Percentiles rank a stretch among this genome's conserved stretches.
Evolutionary conservation across 2,888 invertebrate genomes (phyloP).

Genomic region (Philereme vetulata): DNA sequence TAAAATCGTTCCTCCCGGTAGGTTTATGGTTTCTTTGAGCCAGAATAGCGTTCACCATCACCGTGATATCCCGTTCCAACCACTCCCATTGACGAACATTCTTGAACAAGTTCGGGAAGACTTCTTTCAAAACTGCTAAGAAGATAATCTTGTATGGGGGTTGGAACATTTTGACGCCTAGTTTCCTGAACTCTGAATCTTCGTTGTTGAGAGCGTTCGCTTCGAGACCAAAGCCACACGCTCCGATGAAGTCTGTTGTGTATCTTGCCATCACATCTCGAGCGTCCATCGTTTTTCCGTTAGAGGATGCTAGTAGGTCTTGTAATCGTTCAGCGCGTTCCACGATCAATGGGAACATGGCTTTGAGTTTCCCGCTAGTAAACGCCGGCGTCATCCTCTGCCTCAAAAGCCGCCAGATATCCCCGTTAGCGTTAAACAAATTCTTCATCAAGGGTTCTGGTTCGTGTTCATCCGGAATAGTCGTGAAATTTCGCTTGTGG

Average conservation of each 20-base stretch:
- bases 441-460: slow-evolving; percentile 48
- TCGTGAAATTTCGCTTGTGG: background rate
- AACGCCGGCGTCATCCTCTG: slow-evolving; percentile 56
- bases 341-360: slow-evolving; percentile 56
- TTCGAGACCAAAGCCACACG: slow-evolving; percentile 56
- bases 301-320: background rate
- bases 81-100: background rate
- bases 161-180: background rate
- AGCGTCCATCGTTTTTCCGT: slow-evolving; percentile 38
- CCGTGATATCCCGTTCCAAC: background rate
- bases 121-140: background rate
- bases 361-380: slow-evolving; percentile 51
- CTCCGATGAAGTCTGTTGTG: slow-evolving; percentile 58
- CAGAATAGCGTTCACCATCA: background rate
- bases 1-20: slow-evolving; percentile 27
- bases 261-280: slow-evolving; percentile 57
- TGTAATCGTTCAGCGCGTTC: slow-evolving; percentile 52
- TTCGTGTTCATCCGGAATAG: background rate
- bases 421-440: slow-evolving; percentile 54
- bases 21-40: slow-evolving; percentile 29
- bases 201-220: slow-evolving; percentile 49
- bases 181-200: slow-evolving; percentile 48
- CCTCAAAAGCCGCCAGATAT: slow-evolving; percentile 53
- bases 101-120: background rate
- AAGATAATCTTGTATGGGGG: background rate